phyloP scores from a whole-genome alignment of 1,140 invertebrate genomes.

The Vanessa tameamea region DNA sequence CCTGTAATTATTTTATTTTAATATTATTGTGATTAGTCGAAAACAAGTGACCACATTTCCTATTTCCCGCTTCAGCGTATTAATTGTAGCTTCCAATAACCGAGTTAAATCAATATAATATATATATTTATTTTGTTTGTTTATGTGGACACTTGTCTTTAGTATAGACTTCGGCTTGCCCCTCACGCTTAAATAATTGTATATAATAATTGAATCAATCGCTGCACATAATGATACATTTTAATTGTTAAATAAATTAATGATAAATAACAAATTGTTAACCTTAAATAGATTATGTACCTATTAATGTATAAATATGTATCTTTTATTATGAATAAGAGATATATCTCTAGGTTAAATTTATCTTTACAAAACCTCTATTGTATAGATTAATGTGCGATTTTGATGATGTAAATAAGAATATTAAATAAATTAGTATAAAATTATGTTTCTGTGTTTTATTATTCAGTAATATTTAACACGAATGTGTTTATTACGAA shows the following conservation, averaged over 20 bases:
- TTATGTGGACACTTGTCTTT: constrained; percentile 25
- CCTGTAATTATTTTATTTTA: neutral
- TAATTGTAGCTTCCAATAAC: too few relatives aligned
- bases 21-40: neutral
- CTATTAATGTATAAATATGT: constrained; percentile 64
- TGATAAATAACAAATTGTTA: constrained; percentile 51
- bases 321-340: constrained; percentile 72
- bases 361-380: constrained; percentile 51
- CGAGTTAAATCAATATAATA: neutral
- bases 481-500: neutral
- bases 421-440: constrained; percentile 73
- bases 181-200: constrained; percentile 72
- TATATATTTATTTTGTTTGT: neutral
- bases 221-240: constrained; percentile 59
- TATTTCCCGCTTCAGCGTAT: too few relatives aligned
- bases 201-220: constrained; percentile 65
- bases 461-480: neutral
- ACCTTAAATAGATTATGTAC: constrained; percentile 49
- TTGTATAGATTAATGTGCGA: constrained; percentile 68
- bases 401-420: constrained; percentile 73
- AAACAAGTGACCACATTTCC: constrained; percentile 4
- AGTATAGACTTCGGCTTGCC: constrained; percentile 63
- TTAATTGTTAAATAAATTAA: constrained; percentile 42
- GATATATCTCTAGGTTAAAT: constrained; percentile 57
- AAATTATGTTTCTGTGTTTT: constrained; percentile 38